These are phyloP conservation scores for Cynocephalus volans DNA, from an alignment of 2,113 vertebrate genomes.

Conservation along the genomic window DNA sequence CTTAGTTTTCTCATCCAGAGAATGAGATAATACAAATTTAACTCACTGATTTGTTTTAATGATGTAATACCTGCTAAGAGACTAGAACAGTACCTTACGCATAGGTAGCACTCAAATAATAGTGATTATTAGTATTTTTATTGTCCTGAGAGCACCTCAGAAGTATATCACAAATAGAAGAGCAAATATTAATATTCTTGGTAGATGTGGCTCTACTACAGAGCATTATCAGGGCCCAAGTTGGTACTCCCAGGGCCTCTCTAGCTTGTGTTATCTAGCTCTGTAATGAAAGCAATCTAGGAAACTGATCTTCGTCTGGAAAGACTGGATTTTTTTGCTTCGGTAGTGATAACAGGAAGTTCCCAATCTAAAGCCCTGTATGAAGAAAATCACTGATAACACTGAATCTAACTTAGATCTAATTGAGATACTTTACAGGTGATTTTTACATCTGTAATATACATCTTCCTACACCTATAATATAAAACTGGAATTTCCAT, in stretches of 20 bases:
- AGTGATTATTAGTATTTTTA: neutral
- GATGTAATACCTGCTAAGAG: neutral
- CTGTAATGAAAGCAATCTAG: neutral
- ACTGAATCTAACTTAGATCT: constrained; percentile 61
- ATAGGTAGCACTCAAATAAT: neutral
- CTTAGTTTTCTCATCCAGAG: constrained; percentile 15
- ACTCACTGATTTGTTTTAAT: neutral
- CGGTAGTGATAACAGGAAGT: neutral
- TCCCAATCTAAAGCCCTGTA: neutral
- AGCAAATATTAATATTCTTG: neutral
- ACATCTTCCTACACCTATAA: neutral
- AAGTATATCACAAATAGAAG: neutral
- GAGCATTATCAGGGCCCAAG: neutral
- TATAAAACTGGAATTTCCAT: constrained; percentile 48
- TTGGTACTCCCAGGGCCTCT: neutral
- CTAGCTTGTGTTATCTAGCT: neutral
- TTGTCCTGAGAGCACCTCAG: neutral
- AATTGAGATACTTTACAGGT: constrained; percentile 7
- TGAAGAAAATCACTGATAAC: constrained; percentile 46
- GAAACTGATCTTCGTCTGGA: constrained; percentile 2
- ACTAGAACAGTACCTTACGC: neutral
- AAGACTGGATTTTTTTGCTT: constrained; percentile 56
- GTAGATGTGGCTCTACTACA: neutral
- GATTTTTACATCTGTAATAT: neutral
- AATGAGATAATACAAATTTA: constrained; percentile 52